Percentiles rank a stretch among this genome's conserved stretches.
Conservation (phyloP, 2,888 invertebrate genomes). For the Molanna angustata region DNA sequence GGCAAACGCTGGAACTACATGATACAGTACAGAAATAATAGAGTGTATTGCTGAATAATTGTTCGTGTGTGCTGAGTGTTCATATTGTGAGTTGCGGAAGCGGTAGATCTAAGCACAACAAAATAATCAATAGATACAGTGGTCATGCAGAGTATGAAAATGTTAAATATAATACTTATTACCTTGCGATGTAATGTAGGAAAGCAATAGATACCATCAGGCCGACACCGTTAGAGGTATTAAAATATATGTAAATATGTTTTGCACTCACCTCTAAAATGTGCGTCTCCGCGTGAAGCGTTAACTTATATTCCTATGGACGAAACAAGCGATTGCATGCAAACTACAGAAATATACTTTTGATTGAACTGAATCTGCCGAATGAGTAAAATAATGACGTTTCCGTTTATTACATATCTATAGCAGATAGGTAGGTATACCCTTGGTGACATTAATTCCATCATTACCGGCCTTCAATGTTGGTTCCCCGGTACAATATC, state of each 20-base stretch:
- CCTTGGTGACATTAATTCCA: not conserved
- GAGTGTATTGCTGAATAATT: not conserved
- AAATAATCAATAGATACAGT: too few relatives aligned
- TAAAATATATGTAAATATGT: not conserved
- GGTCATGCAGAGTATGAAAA: not conserved
- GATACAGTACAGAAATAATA: not conserved
- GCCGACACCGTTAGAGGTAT: slow-evolving; percentile 10
- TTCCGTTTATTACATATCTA: too few relatives aligned
- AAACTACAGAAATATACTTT: slow-evolving; percentile 7
- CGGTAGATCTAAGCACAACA: too few relatives aligned
- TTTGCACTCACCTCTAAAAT: slow-evolving; percentile 14
- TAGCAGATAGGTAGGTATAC: too few relatives aligned
- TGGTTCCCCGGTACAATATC: not conserved
- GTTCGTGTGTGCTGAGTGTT: slow-evolving; percentile 11
- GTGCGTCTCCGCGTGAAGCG: slow-evolving; percentile 16
- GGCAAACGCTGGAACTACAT: not conserved
- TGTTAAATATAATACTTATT: not conserved
- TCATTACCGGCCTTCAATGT: slow-evolving; percentile 8
- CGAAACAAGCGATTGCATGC: slow-evolving; percentile 11
- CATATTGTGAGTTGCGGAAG: not conserved
- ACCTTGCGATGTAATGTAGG: slow-evolving; percentile 3
- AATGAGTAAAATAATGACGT: too few relatives aligned
- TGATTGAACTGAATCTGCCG: too few relatives aligned
- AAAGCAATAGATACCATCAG: slow-evolving; percentile 8
- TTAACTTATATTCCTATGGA: slow-evolving; percentile 2